These are phyloP conservation scores for Nesidiocoris tenuis DNA, from an alignment of 2,888 invertebrate genomes.

Conservation along the genomic window DNA sequence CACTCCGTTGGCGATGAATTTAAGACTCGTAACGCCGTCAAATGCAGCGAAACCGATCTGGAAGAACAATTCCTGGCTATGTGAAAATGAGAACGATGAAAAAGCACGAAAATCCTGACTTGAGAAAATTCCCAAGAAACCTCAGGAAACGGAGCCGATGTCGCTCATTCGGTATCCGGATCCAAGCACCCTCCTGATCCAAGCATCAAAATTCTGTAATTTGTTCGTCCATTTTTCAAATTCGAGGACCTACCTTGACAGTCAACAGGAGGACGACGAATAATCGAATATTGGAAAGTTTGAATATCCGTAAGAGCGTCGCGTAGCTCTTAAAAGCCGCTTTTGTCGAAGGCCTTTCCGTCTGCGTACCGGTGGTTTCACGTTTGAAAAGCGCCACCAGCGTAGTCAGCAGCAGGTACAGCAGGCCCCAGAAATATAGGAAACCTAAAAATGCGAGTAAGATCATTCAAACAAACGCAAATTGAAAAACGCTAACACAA, in stretches of 20 bases:
- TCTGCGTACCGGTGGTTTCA: constrained; percentile 38
- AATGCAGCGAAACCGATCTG: constrained; percentile 93
- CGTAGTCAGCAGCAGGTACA: constrained; percentile 87
- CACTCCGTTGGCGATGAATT: constrained; percentile 93
- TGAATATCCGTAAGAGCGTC: constrained; percentile 77
- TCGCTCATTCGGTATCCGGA: no score
- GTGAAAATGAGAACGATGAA: not conserved
- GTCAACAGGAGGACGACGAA: constrained; percentile 81
- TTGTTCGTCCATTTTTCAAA: no score
- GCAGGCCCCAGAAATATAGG: constrained; percentile 90
- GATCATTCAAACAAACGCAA: no score
- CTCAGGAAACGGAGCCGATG: no score
- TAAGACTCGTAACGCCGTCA: constrained; percentile 91
- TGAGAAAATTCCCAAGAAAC: no score
- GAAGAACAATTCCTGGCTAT: not conserved
- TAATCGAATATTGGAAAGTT: constrained; percentile 76
- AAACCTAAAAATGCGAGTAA: constrained; percentile 64
- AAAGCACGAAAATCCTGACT: not conserved
- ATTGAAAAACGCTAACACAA: no score
- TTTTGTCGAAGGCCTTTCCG: constrained; percentile 27
- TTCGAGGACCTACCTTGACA: constrained; percentile 52
- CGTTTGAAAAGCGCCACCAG: constrained; percentile 55
- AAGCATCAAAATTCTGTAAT: no score
- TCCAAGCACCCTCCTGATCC: no score
- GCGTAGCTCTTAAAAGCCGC: constrained; percentile 67